Base-by-base conservation (phyloP, 2,113 vertebrate genomes). In the Scartelaos histophorus region DNA sequence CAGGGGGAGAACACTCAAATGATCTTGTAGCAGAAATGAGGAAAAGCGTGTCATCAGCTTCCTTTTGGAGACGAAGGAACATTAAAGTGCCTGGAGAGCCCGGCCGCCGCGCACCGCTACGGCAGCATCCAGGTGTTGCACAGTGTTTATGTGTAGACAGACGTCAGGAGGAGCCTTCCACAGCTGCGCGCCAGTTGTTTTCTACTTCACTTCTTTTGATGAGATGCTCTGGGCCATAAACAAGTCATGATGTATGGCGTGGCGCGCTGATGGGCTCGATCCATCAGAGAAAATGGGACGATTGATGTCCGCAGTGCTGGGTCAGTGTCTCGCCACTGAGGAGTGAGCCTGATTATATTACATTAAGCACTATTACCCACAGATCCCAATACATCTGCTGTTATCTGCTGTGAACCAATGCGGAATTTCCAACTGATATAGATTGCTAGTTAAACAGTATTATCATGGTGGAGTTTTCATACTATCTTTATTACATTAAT, bases 21-120 rank as follows among this genome's bases (percentile, higher is more conserved):
- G 88, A 90, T 86, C 81, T 85, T 78, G 78, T 85, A 86, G 79
- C 81, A 67, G 73, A 64, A 35, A 86, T 46, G 70, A 78, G 79
- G 65, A 82, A 82, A 87, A 88, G 69, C 69, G 29, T 80, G 85
- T 85, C 88, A 85, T 87, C 85, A 82, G 84, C 85, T 83, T 88
- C 73, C 75, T 84, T 58, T 82, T 74, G 70, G 71, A 81, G 60
- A 66, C 79, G 66, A 65, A 60, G 49, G 58, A 67, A 82, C 74
- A 75, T 81, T 82, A 82, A 81, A 74, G 69, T 46, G 70, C 61
- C 69, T 43, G 29, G 11, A 72, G 74, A 82, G 38, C 56, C 1
- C 22, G 69, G 71, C 74, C 47, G 71, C 74, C 43, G 71, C 75
- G 69, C 64, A 25, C 56, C 13, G 74, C 24, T 76, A 19, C 65